These are phyloP conservation scores for Hydropsyche betteni DNA, from an alignment of 2,888 invertebrate genomes.

Conservation along the genomic window DNA sequence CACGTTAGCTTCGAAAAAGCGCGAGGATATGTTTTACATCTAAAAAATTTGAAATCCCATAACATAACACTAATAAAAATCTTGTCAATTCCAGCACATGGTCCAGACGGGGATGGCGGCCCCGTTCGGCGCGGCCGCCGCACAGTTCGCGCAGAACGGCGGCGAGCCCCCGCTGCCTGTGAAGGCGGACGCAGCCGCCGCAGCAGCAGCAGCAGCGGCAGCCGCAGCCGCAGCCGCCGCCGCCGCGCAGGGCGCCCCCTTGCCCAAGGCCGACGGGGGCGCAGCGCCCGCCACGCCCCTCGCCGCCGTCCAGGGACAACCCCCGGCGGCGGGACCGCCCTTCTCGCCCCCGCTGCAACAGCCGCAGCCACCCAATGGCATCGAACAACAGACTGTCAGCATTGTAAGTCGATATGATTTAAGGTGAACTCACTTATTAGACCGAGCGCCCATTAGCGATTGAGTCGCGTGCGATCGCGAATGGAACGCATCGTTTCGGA, in stretches of 20 bases:
- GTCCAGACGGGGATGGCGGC: constrained; percentile 89
- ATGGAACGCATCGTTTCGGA: too few species aligned
- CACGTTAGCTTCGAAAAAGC: too few species aligned
- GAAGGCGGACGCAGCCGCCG: constrained; percentile 62
- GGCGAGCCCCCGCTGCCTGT: constrained; percentile 68
- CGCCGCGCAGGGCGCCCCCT: constrained; percentile 58
- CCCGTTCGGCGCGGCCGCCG: constrained; percentile 75
- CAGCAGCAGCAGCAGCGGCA: constrained; percentile 60
- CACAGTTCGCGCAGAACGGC: constrained; percentile 60
- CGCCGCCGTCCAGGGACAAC: constrained; percentile 61
- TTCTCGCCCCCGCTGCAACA: constrained; percentile 37
- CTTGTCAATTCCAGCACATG: constrained; percentile 80
- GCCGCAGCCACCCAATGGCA: constrained; percentile 62
- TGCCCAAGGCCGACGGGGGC: constrained; percentile 61
- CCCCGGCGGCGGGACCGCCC: constrained; percentile 58
- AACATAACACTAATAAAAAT: too few species aligned
- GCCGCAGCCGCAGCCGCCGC: constrained; percentile 65
- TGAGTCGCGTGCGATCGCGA: too few species aligned
- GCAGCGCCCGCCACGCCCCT: constrained; percentile 55
- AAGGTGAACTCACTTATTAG: too few species aligned
- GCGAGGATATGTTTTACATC: too few species aligned
- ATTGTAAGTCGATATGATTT: constrained; percentile 59
- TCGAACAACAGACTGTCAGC: constrained; percentile 69
- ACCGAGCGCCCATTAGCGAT: too few species aligned
- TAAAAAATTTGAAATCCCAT: too few species aligned